These are phyloP conservation scores for Climacteris rufus DNA, from an alignment of 2,113 vertebrate genomes.

Conservation along the genomic window DNA sequence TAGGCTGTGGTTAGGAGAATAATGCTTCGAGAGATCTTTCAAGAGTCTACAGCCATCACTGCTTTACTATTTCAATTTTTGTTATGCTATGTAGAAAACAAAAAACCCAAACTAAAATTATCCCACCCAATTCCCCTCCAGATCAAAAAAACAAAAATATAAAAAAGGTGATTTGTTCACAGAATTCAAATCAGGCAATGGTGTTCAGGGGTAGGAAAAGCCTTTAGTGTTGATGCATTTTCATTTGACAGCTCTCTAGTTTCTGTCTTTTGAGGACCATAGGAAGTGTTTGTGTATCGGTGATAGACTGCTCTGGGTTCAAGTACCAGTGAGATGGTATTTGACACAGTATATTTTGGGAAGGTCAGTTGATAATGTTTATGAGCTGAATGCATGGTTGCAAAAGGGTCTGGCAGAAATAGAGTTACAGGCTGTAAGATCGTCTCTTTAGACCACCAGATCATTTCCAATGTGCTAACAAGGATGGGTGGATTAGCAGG, in stretches of 20 bases:
- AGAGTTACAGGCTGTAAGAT: not conserved
- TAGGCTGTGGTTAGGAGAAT: not conserved
- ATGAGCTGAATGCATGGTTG: not conserved
- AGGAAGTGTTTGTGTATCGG: not conserved
- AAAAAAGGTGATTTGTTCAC: not conserved
- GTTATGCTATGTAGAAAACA: not conserved
- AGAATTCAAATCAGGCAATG: not conserved
- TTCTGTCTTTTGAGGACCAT: not conserved
- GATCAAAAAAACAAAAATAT: not conserved
- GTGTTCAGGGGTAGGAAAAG: not conserved
- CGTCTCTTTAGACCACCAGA: not conserved
- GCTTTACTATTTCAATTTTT: not conserved
- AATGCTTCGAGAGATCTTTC: not conserved
- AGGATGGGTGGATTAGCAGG: constrained; percentile 26
- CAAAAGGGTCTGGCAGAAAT: not conserved
- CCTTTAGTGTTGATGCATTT: not conserved
- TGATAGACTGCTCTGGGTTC: not conserved
- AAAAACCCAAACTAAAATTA: not conserved
- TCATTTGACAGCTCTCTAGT: not conserved
- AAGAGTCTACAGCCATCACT: not conserved
- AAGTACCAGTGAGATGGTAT: not conserved
- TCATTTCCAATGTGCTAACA: constrained; percentile 1
- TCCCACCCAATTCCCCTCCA: not conserved
- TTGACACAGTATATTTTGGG: not conserved
- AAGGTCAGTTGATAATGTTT: not conserved